Conservation (phyloP, 2,797 vertebrate genomes). For the Falco novaeseelandiae region DNA sequence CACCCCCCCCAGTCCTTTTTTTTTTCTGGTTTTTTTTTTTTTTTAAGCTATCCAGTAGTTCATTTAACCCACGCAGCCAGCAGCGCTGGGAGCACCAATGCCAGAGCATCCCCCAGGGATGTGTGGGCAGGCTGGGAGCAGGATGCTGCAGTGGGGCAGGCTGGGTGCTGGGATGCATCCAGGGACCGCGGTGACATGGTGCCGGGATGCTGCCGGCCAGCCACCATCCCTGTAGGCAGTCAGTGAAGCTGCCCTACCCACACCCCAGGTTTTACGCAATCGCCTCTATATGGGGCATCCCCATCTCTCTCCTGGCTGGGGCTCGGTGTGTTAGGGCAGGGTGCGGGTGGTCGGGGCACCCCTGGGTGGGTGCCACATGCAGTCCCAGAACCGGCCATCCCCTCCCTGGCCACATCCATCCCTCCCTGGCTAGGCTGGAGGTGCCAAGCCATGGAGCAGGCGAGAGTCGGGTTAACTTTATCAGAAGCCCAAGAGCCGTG, state of each 20-base stretch:
- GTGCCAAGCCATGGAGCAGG: background rate
- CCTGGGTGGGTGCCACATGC: accelerated
- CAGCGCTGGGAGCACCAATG: accelerated
- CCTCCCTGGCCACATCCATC: background rate
- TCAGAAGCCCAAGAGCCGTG: conserved; percentile 88
- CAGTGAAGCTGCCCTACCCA: accelerated
- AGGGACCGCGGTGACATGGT: accelerated
- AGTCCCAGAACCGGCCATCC: background rate
- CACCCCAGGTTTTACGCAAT: background rate
- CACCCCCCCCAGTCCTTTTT: accelerated
- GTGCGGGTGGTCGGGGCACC: background rate
- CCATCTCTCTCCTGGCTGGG: background rate
- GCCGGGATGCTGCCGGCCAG: background rate
- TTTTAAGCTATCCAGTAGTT: background rate
- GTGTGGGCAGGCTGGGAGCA: accelerated
- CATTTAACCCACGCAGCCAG: background rate
- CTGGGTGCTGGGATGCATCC: background rate
- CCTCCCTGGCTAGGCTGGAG: background rate
- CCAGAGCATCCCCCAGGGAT: background rate
- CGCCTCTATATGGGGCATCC: background rate
- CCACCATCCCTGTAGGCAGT: accelerated
- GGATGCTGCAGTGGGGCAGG: background rate
- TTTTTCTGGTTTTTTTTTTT: background rate
- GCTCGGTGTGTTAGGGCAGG: accelerated
- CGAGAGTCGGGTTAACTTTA: conserved; percentile 90